Evolutionary conservation across 2,888 invertebrate genomes (phyloP).

Genomic region (Drosophila nr. perissopoda): DNA sequence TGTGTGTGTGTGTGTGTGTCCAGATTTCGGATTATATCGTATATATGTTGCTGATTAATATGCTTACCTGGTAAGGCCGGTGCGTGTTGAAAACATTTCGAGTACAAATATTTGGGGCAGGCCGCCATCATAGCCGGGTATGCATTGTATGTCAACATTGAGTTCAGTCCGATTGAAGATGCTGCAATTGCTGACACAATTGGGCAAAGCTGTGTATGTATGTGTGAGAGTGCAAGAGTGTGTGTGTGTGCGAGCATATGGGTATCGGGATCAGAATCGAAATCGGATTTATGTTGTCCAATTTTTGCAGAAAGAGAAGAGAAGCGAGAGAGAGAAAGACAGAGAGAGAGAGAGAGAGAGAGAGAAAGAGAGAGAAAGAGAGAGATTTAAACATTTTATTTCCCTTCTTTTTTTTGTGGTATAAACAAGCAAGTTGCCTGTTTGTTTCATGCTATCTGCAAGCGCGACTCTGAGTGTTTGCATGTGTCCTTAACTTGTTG

Average conservation of each 20-base stretch:
- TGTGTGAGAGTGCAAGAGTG: constrained; percentile 34
- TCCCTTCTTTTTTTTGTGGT: background rate
- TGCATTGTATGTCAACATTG: constrained; percentile 92
- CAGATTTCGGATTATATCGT: constrained; percentile 33
- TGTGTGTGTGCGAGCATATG: constrained; percentile 37
- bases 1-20: constrained; percentile 11
- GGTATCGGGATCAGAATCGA: constrained; percentile 4
- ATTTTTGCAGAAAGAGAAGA: constrained; percentile 55
- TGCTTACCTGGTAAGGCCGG: constrained; percentile 84
- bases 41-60: constrained; percentile 70
- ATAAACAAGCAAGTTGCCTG: background rate
- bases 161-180: constrained; percentile 94
- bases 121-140: constrained; percentile 94
- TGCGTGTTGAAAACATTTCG: constrained; percentile 88
- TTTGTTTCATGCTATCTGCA: background rate
- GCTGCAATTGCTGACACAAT: constrained; percentile 93
- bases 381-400: constrained; percentile 20
- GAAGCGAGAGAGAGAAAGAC: background rate
- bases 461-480: constrained; percentile 8
- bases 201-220: constrained; percentile 90
- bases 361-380: constrained; percentile 6
- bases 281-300: constrained; percentile 37
- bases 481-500: constrained; percentile 22
- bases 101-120: constrained; percentile 94
- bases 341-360: constrained; percentile 14